These are phyloP conservation scores for Onychostoma macrolepis DNA, from an alignment of 2,113 vertebrate genomes.

Conservation along the genomic window DNA sequence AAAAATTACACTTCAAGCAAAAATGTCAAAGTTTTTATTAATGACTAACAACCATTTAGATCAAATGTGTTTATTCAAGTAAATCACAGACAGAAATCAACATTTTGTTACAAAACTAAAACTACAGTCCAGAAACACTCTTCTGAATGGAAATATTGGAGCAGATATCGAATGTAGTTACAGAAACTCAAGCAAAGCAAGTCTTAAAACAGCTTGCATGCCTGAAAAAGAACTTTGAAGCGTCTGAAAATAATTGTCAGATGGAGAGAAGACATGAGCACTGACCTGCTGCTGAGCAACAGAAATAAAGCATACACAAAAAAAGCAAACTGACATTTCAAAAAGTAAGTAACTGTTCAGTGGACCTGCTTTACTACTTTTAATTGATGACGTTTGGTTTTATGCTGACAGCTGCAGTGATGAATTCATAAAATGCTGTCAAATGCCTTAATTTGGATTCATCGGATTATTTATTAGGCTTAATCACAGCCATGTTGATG, in stretches of 20 bases:
- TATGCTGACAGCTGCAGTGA: background rate
- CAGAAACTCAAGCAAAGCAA: background rate
- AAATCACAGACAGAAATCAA: background rate
- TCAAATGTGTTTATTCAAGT: background rate
- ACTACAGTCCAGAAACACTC: background rate
- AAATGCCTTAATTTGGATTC: background rate
- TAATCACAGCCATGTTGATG: background rate
- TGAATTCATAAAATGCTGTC: background rate
- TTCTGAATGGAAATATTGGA: background rate
- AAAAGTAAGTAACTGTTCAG: background rate
- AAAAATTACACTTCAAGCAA: background rate
- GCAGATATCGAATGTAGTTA: background rate
- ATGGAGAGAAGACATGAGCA: slow-evolving; percentile 3
- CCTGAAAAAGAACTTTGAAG: background rate
- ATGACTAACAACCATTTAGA: background rate
- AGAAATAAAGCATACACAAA: background rate
- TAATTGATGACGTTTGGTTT: background rate
- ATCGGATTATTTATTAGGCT: background rate
- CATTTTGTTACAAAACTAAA: too few species aligned
- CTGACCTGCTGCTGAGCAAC: background rate
- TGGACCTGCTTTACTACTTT: background rate
- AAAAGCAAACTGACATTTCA: slow-evolving; percentile 14
- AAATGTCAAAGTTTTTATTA: background rate
- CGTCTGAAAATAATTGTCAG: slow-evolving; percentile 1
- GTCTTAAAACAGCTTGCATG: background rate